These are phyloP conservation scores for Propithecus deckenii DNA, from an alignment of 2,797 vertebrate species.

Conservation along the genomic window DNA sequence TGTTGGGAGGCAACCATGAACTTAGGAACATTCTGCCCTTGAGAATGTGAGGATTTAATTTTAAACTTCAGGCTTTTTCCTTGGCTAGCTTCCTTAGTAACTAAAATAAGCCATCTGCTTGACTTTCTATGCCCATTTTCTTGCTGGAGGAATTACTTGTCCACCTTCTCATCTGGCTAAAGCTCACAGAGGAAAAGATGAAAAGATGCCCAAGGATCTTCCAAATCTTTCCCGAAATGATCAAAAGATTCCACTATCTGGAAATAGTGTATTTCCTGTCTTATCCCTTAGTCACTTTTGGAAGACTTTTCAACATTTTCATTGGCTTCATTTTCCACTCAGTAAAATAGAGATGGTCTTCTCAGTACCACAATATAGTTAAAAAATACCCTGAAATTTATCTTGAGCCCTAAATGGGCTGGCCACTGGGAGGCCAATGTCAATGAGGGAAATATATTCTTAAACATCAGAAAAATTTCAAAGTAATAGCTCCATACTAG, in stretches of 20 bases:
- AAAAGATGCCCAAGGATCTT: neutral
- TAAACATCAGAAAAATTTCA: neutral
- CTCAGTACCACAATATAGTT: neutral
- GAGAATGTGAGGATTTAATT: slow-evolving; percentile 44
- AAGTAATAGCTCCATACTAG: neutral
- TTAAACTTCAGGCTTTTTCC: slow-evolving; percentile 42
- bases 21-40: slow-evolving; percentile 32
- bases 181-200: neutral
- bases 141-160: slow-evolving; percentile 6
- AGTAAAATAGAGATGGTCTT: neutral
- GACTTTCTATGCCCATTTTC: slow-evolving; percentile 50
- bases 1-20: slow-evolving; percentile 49
- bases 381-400: neutral
- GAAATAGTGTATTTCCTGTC: slow-evolving; percentile 51
- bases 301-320: slow-evolving; percentile 37
- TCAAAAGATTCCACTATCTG: neutral
- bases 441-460: neutral
- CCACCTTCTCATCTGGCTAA: slow-evolving; percentile 3
- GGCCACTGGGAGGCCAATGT: neutral
- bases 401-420: neutral
- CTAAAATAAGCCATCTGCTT: slow-evolving; percentile 67
- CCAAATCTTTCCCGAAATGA: neutral
- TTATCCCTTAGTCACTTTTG: slow-evolving; percentile 57
- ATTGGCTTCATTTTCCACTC: slow-evolving; percentile 27
- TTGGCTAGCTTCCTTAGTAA: slow-evolving; percentile 58